Percentiles rank a stretch among this genome's conserved stretches.
phyloP scores from a whole-genome alignment of 2,888 invertebrate genomes.

The Nyleta sp. region DNA sequence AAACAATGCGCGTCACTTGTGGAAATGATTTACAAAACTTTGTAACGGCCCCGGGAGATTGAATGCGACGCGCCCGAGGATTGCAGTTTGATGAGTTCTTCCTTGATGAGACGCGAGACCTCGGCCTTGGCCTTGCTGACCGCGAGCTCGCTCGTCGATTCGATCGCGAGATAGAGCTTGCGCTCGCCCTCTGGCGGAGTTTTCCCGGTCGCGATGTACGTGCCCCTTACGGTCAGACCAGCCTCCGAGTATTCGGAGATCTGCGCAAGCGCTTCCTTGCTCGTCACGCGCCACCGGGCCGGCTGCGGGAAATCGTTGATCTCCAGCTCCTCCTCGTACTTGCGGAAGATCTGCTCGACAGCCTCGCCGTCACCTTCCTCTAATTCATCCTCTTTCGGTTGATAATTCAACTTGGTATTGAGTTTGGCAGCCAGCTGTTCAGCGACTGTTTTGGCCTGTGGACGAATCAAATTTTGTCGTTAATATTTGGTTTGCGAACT shows the following conservation, averaged over 20 bases:
- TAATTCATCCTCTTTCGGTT: slow-evolving; percentile 93
- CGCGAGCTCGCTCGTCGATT: slow-evolving; percentile 98
- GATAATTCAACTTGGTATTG: slow-evolving; percentile 98
- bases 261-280: slow-evolving; percentile 98
- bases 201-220: slow-evolving; percentile 95
- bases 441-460: slow-evolving; percentile 96
- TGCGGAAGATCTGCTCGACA: slow-evolving; percentile 89
- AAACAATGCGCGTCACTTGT: slow-evolving; percentile 25
- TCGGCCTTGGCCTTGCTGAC: slow-evolving; percentile 98
- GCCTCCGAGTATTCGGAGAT: slow-evolving; percentile 99
- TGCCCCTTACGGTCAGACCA: slow-evolving; percentile 99
- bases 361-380: slow-evolving; percentile 88
- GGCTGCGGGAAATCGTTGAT: slow-evolving; percentile 99
- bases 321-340: slow-evolving; percentile 99
- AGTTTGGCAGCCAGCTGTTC: slow-evolving; percentile 98
- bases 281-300: slow-evolving; percentile 98
- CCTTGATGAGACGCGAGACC: slow-evolving; percentile 98
- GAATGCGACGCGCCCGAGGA: slow-evolving; percentile 92
- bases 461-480: slow-evolving; percentile 25
- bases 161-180: slow-evolving; percentile 98
- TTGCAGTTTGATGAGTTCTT: slow-evolving; percentile 96
- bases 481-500: too few relatives aligned
- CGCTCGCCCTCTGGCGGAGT: slow-evolving; percentile 95
- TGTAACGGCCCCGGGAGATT: slow-evolving; percentile 96
- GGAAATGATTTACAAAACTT: slow-evolving; percentile 88